phyloP scores from a whole-genome alignment of 2,797 vertebrate species.

The Bryconaethiops microstoma region DNA sequence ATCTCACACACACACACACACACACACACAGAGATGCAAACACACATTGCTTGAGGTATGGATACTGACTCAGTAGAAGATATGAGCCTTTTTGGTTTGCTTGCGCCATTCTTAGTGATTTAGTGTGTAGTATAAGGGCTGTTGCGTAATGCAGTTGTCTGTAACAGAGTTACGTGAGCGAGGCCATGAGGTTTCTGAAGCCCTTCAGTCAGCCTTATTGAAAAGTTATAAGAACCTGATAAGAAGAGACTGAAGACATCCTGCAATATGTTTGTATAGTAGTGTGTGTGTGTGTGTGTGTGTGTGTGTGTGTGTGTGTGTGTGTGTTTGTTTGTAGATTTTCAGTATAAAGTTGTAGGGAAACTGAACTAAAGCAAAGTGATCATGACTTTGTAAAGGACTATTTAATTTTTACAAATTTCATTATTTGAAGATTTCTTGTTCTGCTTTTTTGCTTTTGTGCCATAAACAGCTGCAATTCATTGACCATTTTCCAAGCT shows the following conservation, averaged over 20 bases:
- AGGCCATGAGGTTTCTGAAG: not conserved
- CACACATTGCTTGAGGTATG: constrained; percentile 12
- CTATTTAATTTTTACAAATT: too few relatives aligned
- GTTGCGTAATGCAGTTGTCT: not conserved
- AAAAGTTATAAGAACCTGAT: constrained; percentile 8
- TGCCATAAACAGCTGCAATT: too few relatives aligned
- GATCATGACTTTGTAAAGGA: too few relatives aligned
- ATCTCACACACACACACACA: not conserved
- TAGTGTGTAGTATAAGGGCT: not conserved
- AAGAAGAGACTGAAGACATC: constrained; percentile 17
- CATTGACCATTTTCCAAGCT: too few relatives aligned
- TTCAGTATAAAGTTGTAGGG: too few relatives aligned
- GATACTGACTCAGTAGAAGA: constrained; percentile 38
- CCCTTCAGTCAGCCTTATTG: not conserved
- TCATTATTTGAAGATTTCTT: too few relatives aligned
- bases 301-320: not conserved
- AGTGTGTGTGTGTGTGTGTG: not conserved
- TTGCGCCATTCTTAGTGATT: not conserved
- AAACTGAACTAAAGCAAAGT: too few relatives aligned
- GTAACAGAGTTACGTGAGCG: not conserved
- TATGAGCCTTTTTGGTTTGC: constrained; percentile 2
- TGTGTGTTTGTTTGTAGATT: too few relatives aligned
- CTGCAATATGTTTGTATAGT: not conserved
- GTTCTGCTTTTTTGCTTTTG: too few relatives aligned
- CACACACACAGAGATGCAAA: not conserved